phyloP scores from a whole-genome alignment of 2,797 vertebrate genomes.

The Acestrorhynchus altus region DNA sequence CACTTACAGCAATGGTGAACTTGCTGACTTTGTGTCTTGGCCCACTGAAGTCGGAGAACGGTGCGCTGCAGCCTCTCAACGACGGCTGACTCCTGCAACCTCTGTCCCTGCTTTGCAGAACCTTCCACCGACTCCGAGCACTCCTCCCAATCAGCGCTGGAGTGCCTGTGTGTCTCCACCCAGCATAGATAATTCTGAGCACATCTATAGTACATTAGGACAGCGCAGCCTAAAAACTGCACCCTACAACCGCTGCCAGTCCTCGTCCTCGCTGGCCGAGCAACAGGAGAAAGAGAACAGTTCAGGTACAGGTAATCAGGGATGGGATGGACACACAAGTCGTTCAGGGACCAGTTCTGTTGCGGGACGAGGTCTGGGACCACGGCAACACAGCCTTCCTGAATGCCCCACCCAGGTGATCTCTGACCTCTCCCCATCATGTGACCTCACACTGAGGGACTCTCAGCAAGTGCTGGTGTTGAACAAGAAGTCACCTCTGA shows the following conservation, averaged over 20 bases:
- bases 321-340: conserved; percentile 52
- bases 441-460: conserved; percentile 90
- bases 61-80: conserved; percentile 65
- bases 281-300: conserved; percentile 72
- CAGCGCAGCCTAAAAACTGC: conserved; percentile 79
- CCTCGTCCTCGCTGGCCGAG: conserved; percentile 78
- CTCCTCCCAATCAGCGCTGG: conserved; percentile 82
- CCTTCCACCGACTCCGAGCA: conserved; percentile 69
- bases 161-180: conserved; percentile 84
- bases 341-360: not conserved
- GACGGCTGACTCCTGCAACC: conserved; percentile 76
- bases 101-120: conserved; percentile 87
- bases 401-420: conserved; percentile 73
- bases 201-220: conserved; percentile 88
- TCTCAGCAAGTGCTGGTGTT: conserved; percentile 91
- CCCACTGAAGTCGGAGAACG: conserved; percentile 67
- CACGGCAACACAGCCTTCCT: conserved; percentile 80
- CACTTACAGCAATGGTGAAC: conserved; percentile 90
- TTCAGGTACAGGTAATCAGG: conserved; percentile 59
- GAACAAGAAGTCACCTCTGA: conserved; percentile 82
- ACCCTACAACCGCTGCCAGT: conserved; percentile 80
- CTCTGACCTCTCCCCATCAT: conserved; percentile 82
- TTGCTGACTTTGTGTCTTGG: conserved; percentile 83
- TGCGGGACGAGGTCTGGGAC: conserved; percentile 50
- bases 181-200: conserved; percentile 82